A percentile compares a stretch with the other conserved stretches of the same genome.
phyloP scores from a whole-genome alignment of 2,888 invertebrate species.

The Megamerina dolium region DNA sequence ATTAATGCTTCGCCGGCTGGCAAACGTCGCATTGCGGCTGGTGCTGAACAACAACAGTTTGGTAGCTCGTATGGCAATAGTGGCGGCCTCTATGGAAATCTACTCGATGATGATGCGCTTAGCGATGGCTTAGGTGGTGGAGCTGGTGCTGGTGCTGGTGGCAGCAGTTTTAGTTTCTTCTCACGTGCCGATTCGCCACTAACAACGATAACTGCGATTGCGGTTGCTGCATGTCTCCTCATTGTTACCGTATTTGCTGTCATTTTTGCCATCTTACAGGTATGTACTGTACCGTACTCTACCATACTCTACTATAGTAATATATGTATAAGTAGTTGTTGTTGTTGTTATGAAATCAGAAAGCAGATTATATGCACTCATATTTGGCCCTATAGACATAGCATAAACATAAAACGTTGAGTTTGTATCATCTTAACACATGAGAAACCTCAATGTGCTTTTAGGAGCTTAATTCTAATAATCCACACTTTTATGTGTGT shows the following conservation, averaged over 20 bases:
- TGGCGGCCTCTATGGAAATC: constrained; percentile 26
- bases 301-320: no score
- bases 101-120: constrained; percentile 20
- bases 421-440: no score
- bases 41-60: constrained; percentile 48
- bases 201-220: constrained; percentile 61
- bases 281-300: constrained; percentile 47
- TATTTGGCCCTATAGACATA: no score
- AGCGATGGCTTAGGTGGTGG: constrained; percentile 18
- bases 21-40: constrained; percentile 64
- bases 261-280: constrained; percentile 69
- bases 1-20: constrained; percentile 68
- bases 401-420: no score
- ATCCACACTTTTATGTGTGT: neutral
- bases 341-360: no score
- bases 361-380: no score
- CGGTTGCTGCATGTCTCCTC: constrained; percentile 62
- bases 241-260: constrained; percentile 65
- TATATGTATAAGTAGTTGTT: no score
- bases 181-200: constrained; percentile 51
- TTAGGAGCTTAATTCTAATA: no score
- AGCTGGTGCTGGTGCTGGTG: constrained; percentile 22
- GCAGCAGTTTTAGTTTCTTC: constrained; percentile 32
- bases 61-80: constrained; percentile 29
- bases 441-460: no score